Evolutionary conservation across 2,797 vertebrate species (phyloP).

Genomic region (Naso thynnoides): DNA sequence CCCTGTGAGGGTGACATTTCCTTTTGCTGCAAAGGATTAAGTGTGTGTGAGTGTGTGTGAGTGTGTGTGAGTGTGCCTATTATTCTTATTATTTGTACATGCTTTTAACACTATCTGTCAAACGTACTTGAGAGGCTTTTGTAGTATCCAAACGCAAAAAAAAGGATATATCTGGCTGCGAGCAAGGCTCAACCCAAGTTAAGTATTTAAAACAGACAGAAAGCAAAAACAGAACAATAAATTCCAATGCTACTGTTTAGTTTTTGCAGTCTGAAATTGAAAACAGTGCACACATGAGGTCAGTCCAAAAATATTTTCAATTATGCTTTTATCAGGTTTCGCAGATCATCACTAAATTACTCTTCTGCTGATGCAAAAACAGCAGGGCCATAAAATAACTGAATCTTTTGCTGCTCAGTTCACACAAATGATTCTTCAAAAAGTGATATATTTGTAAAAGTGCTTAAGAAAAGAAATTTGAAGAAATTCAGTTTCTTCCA

Average conservation of each 20-base stretch:
- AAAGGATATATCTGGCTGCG: conserved; percentile 3
- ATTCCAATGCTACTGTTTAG: background rate
- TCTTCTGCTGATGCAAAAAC: conserved; percentile 8
- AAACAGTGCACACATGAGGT: conserved; percentile 6
- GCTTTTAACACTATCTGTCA: conserved; percentile 16
- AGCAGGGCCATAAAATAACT: background rate
- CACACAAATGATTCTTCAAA: background rate
- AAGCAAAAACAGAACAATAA: background rate
- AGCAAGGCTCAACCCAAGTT: conserved; percentile 14
- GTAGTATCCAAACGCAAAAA: background rate
- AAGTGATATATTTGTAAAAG: background rate
- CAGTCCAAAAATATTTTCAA: background rate
- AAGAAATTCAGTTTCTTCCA: background rate
- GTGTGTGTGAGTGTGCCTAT: background rate
- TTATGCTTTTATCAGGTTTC: background rate
- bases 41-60: conserved; percentile 3
- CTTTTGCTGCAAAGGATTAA: conserved; percentile 31
- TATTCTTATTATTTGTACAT: conserved; percentile 8
- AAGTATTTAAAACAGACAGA: conserved; percentile 11
- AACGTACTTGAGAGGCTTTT: conserved; percentile 9
- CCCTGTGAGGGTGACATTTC: conserved; percentile 31
- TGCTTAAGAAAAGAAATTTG: background rate
- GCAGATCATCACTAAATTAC: background rate
- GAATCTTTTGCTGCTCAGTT: background rate
- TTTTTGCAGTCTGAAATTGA: conserved; percentile 6